phyloP scores from a whole-genome alignment of 2,113 vertebrate species.

The Delphinapterus leucas region DNA sequence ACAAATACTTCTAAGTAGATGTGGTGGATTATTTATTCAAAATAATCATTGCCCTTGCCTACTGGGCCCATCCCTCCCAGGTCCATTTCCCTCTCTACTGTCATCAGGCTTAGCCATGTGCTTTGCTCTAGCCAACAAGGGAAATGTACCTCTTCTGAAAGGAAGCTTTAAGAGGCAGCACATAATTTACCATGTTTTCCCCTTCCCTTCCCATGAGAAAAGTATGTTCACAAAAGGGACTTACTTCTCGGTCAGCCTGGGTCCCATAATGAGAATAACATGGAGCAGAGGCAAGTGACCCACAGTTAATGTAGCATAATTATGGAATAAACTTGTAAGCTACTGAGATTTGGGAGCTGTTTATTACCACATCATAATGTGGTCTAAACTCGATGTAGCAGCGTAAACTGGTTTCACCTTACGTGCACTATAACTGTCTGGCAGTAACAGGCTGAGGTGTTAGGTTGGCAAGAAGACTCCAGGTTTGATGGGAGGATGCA shows the following conservation, averaged over 20 bases:
- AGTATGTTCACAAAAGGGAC: background rate
- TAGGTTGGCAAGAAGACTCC: background rate
- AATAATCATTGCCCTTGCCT: background rate
- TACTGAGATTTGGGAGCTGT: background rate
- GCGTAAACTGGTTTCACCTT: background rate
- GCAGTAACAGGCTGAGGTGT: background rate
- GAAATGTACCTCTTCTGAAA: background rate
- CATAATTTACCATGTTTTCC: background rate
- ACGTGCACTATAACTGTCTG: background rate
- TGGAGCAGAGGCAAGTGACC: background rate
- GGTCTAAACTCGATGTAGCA: background rate
- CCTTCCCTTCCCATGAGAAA: background rate
- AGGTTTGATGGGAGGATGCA: background rate
- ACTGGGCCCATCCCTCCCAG: background rate
- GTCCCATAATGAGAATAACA: background rate
- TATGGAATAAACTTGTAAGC: background rate
- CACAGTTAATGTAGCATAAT: background rate
- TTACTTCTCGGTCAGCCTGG: background rate
- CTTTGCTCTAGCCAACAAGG: background rate
- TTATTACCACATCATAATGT: background rate
- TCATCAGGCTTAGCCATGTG: background rate
- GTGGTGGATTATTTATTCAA: background rate
- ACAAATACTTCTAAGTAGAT: conserved; percentile 1
- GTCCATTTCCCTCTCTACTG: background rate
- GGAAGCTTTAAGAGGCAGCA: background rate